Conservation (phyloP, 2,113 vertebrate species). For the Salvelinus fontinalis region DNA sequence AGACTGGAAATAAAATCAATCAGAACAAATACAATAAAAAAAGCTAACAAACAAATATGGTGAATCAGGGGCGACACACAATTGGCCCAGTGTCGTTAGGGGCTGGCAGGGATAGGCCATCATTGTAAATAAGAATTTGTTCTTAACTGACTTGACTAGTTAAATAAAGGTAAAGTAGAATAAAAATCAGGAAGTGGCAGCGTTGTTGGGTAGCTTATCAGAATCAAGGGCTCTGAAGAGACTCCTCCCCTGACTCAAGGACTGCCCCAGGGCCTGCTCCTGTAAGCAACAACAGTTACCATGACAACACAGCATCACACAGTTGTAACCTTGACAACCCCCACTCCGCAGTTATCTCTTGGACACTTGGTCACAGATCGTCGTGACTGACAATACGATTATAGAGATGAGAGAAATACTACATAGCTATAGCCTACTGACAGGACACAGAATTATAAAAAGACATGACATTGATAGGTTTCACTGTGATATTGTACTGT, state of each 20-base stretch:
- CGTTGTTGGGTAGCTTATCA: background rate
- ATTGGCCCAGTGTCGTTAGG: too few species aligned
- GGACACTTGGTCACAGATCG: background rate
- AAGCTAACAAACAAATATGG: background rate
- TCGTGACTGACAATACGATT: background rate
- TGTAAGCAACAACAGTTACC: slow-evolving; percentile 25
- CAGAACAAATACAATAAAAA: slow-evolving; percentile 7
- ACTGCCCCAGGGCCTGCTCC: slow-evolving; percentile 38
- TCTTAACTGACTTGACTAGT: too few species aligned
- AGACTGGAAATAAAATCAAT: slow-evolving; percentile 9
- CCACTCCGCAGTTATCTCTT: background rate
- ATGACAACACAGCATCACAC: slow-evolving; percentile 4
- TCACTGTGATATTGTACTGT: too few species aligned
- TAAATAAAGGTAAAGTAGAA: too few species aligned
- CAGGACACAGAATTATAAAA: background rate
- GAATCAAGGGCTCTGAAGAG: background rate
- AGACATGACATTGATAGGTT: too few species aligned
- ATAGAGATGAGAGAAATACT: background rate
- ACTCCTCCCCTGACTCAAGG: slow-evolving; percentile 12
- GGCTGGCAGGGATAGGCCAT: too few species aligned
- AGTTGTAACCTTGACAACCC: background rate
- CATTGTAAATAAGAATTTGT: too few species aligned
- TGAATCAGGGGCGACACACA: background rate
- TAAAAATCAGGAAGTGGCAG: background rate
- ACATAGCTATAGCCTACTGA: background rate